Base-by-base conservation (phyloP, 2,888 invertebrate genomes). In the Myopa testacea region DNA sequence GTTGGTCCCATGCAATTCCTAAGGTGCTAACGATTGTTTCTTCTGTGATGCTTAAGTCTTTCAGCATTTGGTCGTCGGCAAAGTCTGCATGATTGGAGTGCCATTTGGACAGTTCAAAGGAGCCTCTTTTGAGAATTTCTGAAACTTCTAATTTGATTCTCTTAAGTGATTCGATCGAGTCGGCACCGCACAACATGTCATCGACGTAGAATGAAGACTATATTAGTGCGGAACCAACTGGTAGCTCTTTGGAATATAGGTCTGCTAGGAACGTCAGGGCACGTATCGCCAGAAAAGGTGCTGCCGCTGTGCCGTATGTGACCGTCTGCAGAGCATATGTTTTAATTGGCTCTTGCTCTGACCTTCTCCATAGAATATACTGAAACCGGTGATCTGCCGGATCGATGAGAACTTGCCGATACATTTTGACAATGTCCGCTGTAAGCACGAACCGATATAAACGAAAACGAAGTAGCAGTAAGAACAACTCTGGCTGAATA, bases 331-430 rank as follows among this genome's bases (percentile, higher is more conserved):
- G 45, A n/a, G 75, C 65, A 37, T 78, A 82, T 1, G 79, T 81
- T 16, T 63, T 58, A 26, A 82, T 74, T 6, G 62, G 62, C 14
- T 74, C 68, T 37, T 76, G 10, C 4, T 70, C 75, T 62, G 65
- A 78, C 8, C n/a, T 78, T 55, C 80, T 78, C 79, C 80, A 81
- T 12, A 82, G 38, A 69, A 81, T 81, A 2, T 81, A 77, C 45
- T 80, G 81, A 55, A 69, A 81, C 38, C 62, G 69, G 8, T 76
- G 79, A 60, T 81, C 78, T 14, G 37, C 19, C 40, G 65, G 70
- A 58, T 79, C 55, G 5, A 50, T n/a, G 4, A 68, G 63, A 38
- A 73, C 40, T 60, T 74, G 77, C 7, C 73, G 68, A 34, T 73
- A 76, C 76, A 80, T 81, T 74, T 81, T 80, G 14, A 55, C 69